phyloP scores from a whole-genome alignment of 1,140 invertebrate genomes.

The Heliconius himera region DNA sequence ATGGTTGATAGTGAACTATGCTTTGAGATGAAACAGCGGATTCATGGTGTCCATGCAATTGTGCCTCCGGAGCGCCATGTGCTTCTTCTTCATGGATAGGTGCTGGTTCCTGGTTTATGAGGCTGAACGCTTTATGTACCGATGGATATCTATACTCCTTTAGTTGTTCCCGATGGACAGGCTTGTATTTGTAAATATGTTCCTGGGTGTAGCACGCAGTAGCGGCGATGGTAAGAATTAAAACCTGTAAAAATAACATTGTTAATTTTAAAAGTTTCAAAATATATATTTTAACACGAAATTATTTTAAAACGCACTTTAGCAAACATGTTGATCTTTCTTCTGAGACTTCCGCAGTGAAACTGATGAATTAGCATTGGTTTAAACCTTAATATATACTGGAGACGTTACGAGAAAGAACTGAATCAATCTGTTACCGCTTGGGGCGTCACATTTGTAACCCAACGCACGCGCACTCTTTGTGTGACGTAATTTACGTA shows the following conservation, averaged over 20 bases:
- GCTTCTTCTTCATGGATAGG: constrained; percentile 57
- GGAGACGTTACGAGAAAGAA: constrained; percentile 79
- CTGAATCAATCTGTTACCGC: constrained; percentile 74
- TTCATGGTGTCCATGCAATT: constrained; percentile 29
- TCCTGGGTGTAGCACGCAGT: constrained; percentile 53
- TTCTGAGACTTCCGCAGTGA: constrained; percentile 72
- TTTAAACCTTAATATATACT: constrained; percentile 78
- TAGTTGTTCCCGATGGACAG: constrained; percentile 52
- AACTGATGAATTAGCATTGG: constrained; percentile 78
- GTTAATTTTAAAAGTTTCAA: neutral
- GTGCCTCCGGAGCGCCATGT: constrained; percentile 34
- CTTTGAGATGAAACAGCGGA: constrained; percentile 55
- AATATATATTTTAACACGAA: neutral
- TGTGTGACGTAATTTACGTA: constrained; percentile 78
- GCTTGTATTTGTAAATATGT: constrained; percentile 57
- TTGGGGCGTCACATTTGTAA: constrained; percentile 71
- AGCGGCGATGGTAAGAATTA: constrained; percentile 51
- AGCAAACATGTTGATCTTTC: constrained; percentile 75
- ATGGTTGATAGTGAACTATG: constrained; percentile 54
- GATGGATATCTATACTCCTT: constrained; percentile 58
- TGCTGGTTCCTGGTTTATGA: constrained; percentile 50
- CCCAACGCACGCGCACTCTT: constrained; percentile 56
- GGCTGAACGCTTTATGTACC: constrained; percentile 42
- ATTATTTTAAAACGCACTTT: constrained; percentile 60
- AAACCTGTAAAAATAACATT: constrained; percentile 56